Conservation (phyloP, 1,140 invertebrate genomes). For the Sweltsa coloradensis region DNA sequence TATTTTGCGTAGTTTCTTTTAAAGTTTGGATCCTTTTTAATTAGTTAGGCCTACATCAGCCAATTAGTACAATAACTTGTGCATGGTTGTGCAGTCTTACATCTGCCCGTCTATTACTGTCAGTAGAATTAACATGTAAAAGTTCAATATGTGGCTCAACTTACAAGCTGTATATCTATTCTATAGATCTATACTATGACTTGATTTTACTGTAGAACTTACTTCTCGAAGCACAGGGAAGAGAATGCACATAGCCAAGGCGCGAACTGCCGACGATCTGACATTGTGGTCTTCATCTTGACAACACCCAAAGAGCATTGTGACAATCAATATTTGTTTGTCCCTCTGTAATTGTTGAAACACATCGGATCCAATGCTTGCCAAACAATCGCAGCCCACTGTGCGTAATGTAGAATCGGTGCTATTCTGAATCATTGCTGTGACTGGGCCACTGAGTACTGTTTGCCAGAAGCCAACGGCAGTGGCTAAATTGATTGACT, state of each 20-base stretch:
- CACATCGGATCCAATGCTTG: slow-evolving; percentile 49
- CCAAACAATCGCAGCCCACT: slow-evolving; percentile 61
- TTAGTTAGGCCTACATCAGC: too few relatives aligned
- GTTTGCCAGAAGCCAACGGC: slow-evolving; percentile 49
- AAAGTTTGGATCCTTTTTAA: too few relatives aligned
- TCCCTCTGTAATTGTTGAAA: slow-evolving; percentile 41
- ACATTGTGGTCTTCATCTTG: slow-evolving; percentile 61
- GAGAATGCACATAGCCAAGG: slow-evolving; percentile 57
- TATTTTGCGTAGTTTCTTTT: too few relatives aligned
- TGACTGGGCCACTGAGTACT: slow-evolving; percentile 37
- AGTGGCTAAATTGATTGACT: too few relatives aligned
- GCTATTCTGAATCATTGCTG: slow-evolving; percentile 29
- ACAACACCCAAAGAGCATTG: slow-evolving; percentile 56
- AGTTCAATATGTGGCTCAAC: too few relatives aligned
- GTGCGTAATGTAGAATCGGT: slow-evolving; percentile 41
- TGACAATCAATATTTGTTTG: slow-evolving; percentile 54
- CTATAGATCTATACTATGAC: too few relatives aligned
- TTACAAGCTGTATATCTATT: too few relatives aligned
- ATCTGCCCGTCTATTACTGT: too few relatives aligned
- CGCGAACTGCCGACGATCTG: slow-evolving; percentile 58
- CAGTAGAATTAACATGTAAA: too few relatives aligned
- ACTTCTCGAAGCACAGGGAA: slow-evolving; percentile 43
- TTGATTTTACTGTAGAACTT: too few relatives aligned
- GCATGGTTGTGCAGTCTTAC: too few relatives aligned
- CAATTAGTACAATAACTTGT: too few relatives aligned